Percentiles rank a stretch among this genome's conserved stretches.
These are phyloP conservation scores for Drosophila murphyi DNA, from an alignment of 1,140 invertebrate genomes.

Conservation along the genomic window DNA sequence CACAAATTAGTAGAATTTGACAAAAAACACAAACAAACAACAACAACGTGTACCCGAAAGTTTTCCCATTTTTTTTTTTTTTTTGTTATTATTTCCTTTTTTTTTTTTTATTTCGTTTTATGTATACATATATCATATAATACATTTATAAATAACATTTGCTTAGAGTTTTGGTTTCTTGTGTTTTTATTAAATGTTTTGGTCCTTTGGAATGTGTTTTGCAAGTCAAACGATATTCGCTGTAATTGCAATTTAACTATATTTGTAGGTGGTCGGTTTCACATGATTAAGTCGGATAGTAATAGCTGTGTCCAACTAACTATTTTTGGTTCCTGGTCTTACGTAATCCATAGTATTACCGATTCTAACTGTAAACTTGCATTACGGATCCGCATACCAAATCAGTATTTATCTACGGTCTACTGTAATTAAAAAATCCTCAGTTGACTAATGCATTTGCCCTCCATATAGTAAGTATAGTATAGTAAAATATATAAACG, in stretches of 20 bases:
- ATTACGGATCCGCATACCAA: not conserved
- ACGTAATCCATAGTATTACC: conserved; percentile 26
- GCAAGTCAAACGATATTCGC: conserved; percentile 53
- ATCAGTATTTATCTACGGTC: not conserved
- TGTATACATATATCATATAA: conserved; percentile 15
- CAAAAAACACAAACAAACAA: not conserved
- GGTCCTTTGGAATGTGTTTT: conserved; percentile 80
- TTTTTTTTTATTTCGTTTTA: too few relatives aligned
- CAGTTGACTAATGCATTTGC: too few relatives aligned
- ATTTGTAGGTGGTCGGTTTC: conserved; percentile 41
- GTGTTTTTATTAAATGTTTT: conserved; percentile 25
- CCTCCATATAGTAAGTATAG: not conserved
- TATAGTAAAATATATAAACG: conserved; percentile 11
- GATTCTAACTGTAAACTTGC: conserved; percentile 5
- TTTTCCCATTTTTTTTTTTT: not conserved
- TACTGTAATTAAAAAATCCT: not conserved
- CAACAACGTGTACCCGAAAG: conserved; percentile 25
- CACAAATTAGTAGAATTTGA: conserved; percentile 39
- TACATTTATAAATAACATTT: conserved; percentile 47
- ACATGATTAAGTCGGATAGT: conserved; percentile 33
- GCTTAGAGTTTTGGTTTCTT: conserved; percentile 21
- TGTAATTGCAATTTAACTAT: conserved; percentile 33
- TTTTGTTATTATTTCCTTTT: not conserved
- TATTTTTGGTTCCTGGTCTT: conserved; percentile 17
- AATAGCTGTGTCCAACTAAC: conserved; percentile 7